Evolutionary conservation across 2,797 vertebrate species (phyloP), one percentile per base, ranked within the genome.

Genomic region (Molossus alvarezi): DNA sequence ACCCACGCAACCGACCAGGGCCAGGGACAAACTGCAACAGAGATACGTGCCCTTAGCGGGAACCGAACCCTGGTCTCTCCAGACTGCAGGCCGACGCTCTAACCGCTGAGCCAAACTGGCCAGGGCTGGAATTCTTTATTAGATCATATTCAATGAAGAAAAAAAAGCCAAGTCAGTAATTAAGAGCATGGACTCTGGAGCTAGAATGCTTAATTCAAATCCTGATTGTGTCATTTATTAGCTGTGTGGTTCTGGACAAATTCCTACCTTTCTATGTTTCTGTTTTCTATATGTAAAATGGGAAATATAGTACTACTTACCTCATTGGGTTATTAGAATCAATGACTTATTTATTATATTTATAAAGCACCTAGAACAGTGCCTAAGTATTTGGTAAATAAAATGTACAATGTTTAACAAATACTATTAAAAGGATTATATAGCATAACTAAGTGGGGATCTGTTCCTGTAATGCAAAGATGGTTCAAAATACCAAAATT

Each of bases 111-210:
- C 33, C 33, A 33, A 33, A 33, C 33, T 3, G 33, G 33, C 33
- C 33, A 33, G 33, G 33, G 33, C 65, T 91, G 37, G 48, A 45
- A 45, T 45, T 45, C 41, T 45, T 45, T 45, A 45, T 45, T 45
- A 45, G 37, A 86, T 72, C 48, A 95, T 79, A 87, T 81, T 81
- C 37, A 87, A 86, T 55, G 48, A 86, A 65, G 62, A 23, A 77
- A 86, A 73, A 57, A 73, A 64, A 45, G 67, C 48, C 75, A 81
- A 95, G 29, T 48, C 51, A 86, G 65, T 72, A 23, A 80, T 65
- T 65, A 91, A 58, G 48, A 79, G 10, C 2, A 37, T 58, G 21
- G 48, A 73, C 14, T 86, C 65, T 57, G 45, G 37, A 73, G 23
- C 29, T 57, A 81, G 83, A 87, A 86, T 73, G 48, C 12, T 79